Base-by-base conservation (phyloP, 2,888 invertebrate species). In the Caenorhabditis sp. region DNA sequence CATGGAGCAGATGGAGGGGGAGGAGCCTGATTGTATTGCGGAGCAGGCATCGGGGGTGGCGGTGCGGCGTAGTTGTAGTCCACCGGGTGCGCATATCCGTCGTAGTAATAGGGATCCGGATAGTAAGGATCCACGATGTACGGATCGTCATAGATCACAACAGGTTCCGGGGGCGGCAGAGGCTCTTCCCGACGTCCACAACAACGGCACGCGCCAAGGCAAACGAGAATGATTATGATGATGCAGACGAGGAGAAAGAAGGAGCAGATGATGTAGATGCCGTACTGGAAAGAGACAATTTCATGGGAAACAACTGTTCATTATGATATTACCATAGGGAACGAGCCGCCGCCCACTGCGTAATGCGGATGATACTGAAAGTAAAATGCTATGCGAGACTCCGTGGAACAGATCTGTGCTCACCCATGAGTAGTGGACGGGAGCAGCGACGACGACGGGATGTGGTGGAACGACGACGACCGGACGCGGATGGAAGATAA, bases 301-400 rank as follows among this genome's bases (percentile, higher is more conserved):
- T 5, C 9, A 13, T 22, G 0, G 20, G 13, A 13, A 58, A 59
- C 26, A 26, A n/a, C n/a, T n/a, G n/a, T n/a, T n/a, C n/a, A n/a
- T n/a, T n/a, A n/a, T n/a, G n/a, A n/a, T n/a, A n/a, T 32, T 1
- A 53, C 63, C 66, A 56, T 66, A 0, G 66, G 66, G 30, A 66
- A 56, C 15, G 24, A 17, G 11, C 66, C 66, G 9, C 9, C 50
- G n/a, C 66, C 66, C 11, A 48, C 35, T 6, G 37, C 11, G 27
- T 66, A 39, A 30, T 56, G 41, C 9, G 66, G 66, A 48, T 66
- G 66, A 13, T 66, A 66, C 66, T 63, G 30, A 32, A 63, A 50
- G 24, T n/a, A 30, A 37, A 37, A 37, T 3, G 37, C 8, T 37
- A 7, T 37, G n/a, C n/a, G n/a, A n/a, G n/a, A n/a, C n/a, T n/a